Base-by-base conservation (phyloP, 2,113 vertebrate genomes). In the Chaetorhynchus papuensis region DNA sequence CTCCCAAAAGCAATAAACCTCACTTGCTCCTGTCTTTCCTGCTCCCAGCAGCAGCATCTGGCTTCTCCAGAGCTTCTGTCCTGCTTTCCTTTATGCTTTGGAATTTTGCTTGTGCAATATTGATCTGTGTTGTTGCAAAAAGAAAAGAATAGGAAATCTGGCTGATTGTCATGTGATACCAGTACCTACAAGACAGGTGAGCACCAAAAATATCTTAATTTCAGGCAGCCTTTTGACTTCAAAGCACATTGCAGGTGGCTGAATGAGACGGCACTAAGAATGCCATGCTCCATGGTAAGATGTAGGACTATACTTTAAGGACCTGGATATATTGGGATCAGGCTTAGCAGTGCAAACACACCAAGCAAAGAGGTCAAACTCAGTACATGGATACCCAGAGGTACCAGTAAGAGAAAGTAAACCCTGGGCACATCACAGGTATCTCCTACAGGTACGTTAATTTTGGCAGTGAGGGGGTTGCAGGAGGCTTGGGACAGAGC, bases 1-100 rank as follows among this genome's bases (percentile, higher is more conserved):
- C 10, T 65, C 24, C 30, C 4, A 8, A 3, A 5, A 89, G 8
- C 0, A 3, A 44, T 24, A 41, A 44, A 52, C 3, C 8, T 7
- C 11, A 10, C n/a, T 86, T 22, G 27, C 50, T 24, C 24, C 35
- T 87, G 33, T 86, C 35, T 26, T 83, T 16, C 44, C 11, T 1
- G 1, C 35, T 50, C 6, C 7, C 44, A 60, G 33, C 20, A 80
- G 57, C 24, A 77, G 11, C 9, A 47, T 39, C 18, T 15, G 30
- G 9, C 12, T 83, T 65, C 74, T 92, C 41, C 21, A 41, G 59
- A 83, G 53, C 31, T 83, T 61, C 37, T 63, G 16, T 72, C 52
- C 50, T 39, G 13, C 27, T 81, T 76, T 33, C 4, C 53, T 72
- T 75, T 14, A 21, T 28, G 26, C 20, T 53, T 66, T 74, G 37